Base-by-base conservation (phyloP, 2,888 invertebrate species). In the Eumacrocentrus americanus region DNA sequence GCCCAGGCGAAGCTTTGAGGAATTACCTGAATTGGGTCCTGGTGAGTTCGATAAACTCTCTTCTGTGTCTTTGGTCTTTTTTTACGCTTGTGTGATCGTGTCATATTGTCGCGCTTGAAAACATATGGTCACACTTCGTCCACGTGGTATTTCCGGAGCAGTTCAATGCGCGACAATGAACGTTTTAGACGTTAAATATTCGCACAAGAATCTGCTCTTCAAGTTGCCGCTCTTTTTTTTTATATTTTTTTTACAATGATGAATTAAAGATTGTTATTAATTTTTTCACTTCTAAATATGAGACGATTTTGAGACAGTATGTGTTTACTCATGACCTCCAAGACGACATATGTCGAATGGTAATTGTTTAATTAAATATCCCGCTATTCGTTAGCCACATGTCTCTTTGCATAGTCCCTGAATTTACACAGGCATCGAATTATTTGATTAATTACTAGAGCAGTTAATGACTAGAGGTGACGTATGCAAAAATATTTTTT, bases 21-120 rank as follows among this genome's bases (percentile, higher is more conserved):
- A 79, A 35, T 72, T 84, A 38, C 83, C 84, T 7, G 83, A 83
- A 69, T 75, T 82, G 61, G 83, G 84, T 69, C 82, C 85, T 67
- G 84, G 85, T 86, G 82, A 84, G 84, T 80, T 50, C 7, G 6
- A 14, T 16, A 37, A 18, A 52, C 2, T 14, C 47, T 47, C 29
- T n/a, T 20, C 11, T 20, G 12, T 38, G 12, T 12, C 9, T 53
- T 58, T 12, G 5, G 29, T 14, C 40, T 18, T 20, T 34, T 14
- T 38, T 25, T 25, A 40, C 12, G 14, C 7, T 16, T n/a, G 20
- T n/a, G n/a, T n/a, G n/a, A n/a, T n/a, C n/a, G n/a, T n/a, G n/a
- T n/a, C 44, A 44, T 44, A 20, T 44, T 6, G 44, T 16, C n/a
- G 44, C 34, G n/a, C 34, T 37, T 37, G 37, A 42, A 5, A 16